phyloP scores from a whole-genome alignment of 1,140 invertebrate genomes.

The Archivesica marissinica region DNA sequence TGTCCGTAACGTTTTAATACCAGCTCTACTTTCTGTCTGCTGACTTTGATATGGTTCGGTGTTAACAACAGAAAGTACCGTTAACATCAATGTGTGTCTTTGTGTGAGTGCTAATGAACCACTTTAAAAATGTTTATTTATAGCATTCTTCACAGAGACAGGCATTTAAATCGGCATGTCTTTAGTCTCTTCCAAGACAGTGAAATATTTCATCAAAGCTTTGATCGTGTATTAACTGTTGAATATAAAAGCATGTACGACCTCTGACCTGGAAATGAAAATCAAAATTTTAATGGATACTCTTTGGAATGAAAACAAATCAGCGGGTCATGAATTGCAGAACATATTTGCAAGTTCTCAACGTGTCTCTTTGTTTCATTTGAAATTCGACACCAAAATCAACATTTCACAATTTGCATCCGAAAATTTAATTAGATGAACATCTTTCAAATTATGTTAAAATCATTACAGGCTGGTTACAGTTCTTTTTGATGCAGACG shows the following conservation, averaged over 20 bases:
- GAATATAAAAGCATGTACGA: constrained; percentile 36
- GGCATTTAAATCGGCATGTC: constrained; percentile 31
- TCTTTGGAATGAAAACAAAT: constrained; percentile 42
- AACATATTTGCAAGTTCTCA: not conserved
- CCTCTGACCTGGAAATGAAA: constrained; percentile 33
- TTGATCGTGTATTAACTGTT: constrained; percentile 37
- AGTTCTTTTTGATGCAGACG: constrained; percentile 36
- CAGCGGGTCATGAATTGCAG: constrained; percentile 9
- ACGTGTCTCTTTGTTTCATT: not conserved
- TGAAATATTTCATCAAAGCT: constrained; percentile 48
- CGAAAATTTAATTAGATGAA: constrained; percentile 54
- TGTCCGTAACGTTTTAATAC: not conserved
- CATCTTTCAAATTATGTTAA: constrained; percentile 43
- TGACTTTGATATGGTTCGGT: constrained; percentile 14
- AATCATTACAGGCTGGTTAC: constrained; percentile 34
- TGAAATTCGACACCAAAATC: not conserved
- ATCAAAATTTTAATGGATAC: not conserved
- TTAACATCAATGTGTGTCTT: constrained; percentile 33
- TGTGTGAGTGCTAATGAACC: constrained; percentile 43
- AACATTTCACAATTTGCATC: constrained; percentile 21
- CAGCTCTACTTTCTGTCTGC: not conserved
- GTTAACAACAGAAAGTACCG: constrained; percentile 3
- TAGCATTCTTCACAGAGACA: not conserved
- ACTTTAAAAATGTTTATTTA: constrained; percentile 34
- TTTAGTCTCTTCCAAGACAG: constrained; percentile 6